Conservation (phyloP, 2,113 vertebrate species). For the Neofelis nebulosa region DNA sequence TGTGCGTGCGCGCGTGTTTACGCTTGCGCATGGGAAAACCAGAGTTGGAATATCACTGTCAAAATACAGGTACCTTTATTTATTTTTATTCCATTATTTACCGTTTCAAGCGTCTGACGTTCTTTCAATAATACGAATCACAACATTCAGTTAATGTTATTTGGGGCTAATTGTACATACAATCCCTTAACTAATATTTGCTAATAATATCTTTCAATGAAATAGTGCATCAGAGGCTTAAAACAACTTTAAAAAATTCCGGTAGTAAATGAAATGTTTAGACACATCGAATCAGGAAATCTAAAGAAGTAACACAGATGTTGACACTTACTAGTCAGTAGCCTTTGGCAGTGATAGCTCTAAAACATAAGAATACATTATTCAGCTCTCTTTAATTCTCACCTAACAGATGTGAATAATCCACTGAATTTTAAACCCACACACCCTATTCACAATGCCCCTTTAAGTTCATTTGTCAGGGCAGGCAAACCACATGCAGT, state of each 20-base stretch:
- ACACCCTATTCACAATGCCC: conserved; percentile 77
- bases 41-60: conserved; percentile 89
- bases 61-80: conserved; percentile 90
- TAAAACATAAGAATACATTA: conserved; percentile 86
- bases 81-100: conserved; percentile 87
- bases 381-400: conserved; percentile 85
- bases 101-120: conserved; percentile 81
- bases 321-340: conserved; percentile 88
- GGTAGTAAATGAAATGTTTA: conserved; percentile 85
- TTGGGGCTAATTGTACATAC: conserved; percentile 81
- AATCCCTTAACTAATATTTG: conserved; percentile 79
- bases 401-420: conserved; percentile 90
- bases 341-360: conserved; percentile 88
- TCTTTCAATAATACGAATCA: conserved; percentile 84
- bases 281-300: conserved; percentile 86
- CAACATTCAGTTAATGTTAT: conserved; percentile 75
- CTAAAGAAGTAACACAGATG: conserved; percentile 87
- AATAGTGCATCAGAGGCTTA: conserved; percentile 76
- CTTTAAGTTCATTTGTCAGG: conserved; percentile 70
- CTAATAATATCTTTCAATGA: conserved; percentile 74
- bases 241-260: conserved; percentile 83
- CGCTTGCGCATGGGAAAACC: conserved; percentile 73
- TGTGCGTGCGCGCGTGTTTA: conserved; percentile 59
- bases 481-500: conserved; percentile 59
- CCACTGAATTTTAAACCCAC: conserved; percentile 83